A percentile compares a stretch with the other conserved stretches of the same genome.
These are phyloP conservation scores for Zosterops hypoxanthus DNA, from an alignment of 2,113 vertebrate species.

Conservation along the genomic window DNA sequence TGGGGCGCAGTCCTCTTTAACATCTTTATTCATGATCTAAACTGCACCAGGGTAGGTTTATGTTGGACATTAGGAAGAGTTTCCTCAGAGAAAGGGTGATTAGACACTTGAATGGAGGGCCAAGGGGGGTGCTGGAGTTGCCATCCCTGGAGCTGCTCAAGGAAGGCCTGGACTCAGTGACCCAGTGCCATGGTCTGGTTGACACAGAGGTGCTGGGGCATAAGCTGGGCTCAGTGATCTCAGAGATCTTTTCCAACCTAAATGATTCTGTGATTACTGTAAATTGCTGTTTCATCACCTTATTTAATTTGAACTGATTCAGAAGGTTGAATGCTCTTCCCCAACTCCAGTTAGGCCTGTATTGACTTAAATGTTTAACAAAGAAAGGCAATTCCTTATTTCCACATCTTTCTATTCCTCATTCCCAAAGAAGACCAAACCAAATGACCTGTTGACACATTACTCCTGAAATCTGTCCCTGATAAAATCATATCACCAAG, in stretches of 20 bases:
- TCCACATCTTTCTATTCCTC: background rate
- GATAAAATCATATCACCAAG: background rate
- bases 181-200: background rate
- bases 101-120: rapidly evolving
- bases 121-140: rapidly evolving
- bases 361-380: background rate
- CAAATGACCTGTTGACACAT: background rate
- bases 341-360: background rate
- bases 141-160: background rate
- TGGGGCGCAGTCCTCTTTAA: background rate
- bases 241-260: background rate
- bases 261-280: background rate
- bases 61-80: background rate
- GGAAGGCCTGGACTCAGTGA: background rate
- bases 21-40: background rate
- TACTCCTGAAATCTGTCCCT: background rate
- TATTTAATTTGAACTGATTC: background rate
- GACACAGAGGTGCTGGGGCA: background rate
- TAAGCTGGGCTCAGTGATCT: background rate
- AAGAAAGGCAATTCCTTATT: background rate
- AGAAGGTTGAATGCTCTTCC: background rate
- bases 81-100: background rate
- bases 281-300: background rate
- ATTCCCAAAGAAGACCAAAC: background rate
- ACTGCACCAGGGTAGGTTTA: rapidly evolving